These are phyloP conservation scores for Troides helena DNA, from an alignment of 2,888 invertebrate genomes.

Conservation along the genomic window DNA sequence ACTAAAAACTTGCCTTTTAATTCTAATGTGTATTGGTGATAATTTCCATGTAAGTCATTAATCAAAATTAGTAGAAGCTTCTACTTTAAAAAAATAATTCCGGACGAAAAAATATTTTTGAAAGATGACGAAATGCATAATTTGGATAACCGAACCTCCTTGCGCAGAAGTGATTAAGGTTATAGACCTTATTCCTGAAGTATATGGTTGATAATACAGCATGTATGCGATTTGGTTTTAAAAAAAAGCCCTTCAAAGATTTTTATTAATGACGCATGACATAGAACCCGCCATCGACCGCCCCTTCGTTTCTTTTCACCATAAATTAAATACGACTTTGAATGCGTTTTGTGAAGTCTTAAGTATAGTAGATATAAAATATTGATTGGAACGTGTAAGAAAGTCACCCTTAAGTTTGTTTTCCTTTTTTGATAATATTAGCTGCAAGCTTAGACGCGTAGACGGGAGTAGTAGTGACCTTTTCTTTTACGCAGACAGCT, in stretches of 20 bases:
- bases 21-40: no score
- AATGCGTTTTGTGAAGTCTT: slow-evolving; percentile 11
- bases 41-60: no score
- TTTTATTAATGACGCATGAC: slow-evolving; percentile 64
- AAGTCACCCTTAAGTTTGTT: slow-evolving; percentile 17
- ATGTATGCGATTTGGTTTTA: slow-evolving; percentile 11
- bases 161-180: slow-evolving; percentile 7
- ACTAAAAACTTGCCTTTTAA: no score
- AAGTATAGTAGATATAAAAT: slow-evolving; percentile 25
- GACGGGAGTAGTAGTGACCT: slow-evolving; percentile 25
- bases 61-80: no score
- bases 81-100: no score
- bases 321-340: slow-evolving; percentile 50
- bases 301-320: slow-evolving; percentile 46
- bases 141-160: neutral
- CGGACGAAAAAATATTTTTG: neutral
- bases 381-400: slow-evolving; percentile 8
- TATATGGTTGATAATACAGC: slow-evolving; percentile 27
- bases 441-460: slow-evolving; percentile 34
- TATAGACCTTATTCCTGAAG: slow-evolving; percentile 11
- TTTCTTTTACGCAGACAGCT: slow-evolving; percentile 55
- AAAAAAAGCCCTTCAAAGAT: slow-evolving; percentile 35
- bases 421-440: slow-evolving; percentile 41
- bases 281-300: slow-evolving; percentile 61
- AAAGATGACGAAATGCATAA: slow-evolving; percentile 29